Base-by-base conservation (phyloP, 2,888 invertebrate genomes). In the Drosophila eohydei region DNA sequence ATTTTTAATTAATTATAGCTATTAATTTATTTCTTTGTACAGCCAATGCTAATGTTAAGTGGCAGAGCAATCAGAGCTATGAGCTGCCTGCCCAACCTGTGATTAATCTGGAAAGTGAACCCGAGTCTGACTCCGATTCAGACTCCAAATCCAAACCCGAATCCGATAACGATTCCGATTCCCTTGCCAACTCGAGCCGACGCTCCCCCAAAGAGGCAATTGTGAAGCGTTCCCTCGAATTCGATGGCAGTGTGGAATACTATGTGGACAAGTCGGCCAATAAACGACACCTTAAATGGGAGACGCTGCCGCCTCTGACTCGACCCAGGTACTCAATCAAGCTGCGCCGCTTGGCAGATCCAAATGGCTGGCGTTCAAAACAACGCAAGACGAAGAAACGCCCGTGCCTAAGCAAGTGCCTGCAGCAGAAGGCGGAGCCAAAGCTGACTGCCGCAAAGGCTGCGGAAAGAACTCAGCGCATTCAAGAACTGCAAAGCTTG, bases 281-380 rank as follows among this genome's bases (percentile, higher is more conserved):
- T 48, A 93, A 91, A 56, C 94, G 94, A 56, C 95, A 95, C 90
- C 92, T 94, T 50, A 93, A 92, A 2, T 94, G 96, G 3, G 92
- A 94, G 40, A 96, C 95, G 0, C 93, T 96, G 14, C 94, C 95
- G 71, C 94, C 94, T 61, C 95, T 95, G 2, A 94, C 94, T 0
- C 94, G 95, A 59, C 95, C 96, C 1, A 93, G 93, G 92, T 96
- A 94, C 91, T 68, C 38, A 14, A 40, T 50, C 7, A 41, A 46
- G 0, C 7, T 58, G 12, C 36, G 28, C 6, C 59, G 54, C 36
- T 32, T 74, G 21, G 1, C 7, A 2, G 63, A 62, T 74, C 73
- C 14, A 6, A 28, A 5, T 2, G 8, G 3, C 4, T 7, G 3
- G 16, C 12, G 2, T 1, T 0, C 32, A 14, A 3, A 32, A 16